These are phyloP conservation scores for Achlya flavicornis DNA, from an alignment of 2,888 invertebrate genomes.

Conservation along the genomic window DNA sequence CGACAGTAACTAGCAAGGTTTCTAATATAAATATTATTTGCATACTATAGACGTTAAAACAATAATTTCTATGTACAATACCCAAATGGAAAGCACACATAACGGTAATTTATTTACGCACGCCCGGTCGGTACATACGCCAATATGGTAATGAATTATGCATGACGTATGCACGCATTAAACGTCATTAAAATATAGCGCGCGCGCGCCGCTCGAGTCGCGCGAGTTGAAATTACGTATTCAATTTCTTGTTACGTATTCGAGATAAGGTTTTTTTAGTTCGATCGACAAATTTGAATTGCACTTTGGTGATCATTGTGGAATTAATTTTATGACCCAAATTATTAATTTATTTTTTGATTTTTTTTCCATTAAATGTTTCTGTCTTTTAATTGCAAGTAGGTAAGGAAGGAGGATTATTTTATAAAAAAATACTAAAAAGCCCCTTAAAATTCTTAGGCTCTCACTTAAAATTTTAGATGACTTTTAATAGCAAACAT, in stretches of 20 bases:
- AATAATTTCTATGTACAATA: conserved; percentile 17
- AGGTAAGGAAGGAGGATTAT: too few species aligned
- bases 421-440: too few species aligned
- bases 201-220: conserved; percentile 31
- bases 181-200: conserved; percentile 47
- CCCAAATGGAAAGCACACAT: conserved; percentile 5
- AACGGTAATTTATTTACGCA: conserved; percentile 14
- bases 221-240: conserved; percentile 42
- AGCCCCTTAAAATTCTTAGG: too few species aligned
- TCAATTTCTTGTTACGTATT: conserved; percentile 46
- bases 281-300: background rate
- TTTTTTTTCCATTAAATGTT: background rate
- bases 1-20: background rate
- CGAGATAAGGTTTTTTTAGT: conserved; percentile 27
- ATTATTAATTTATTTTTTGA: too few species aligned
- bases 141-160: conserved; percentile 51
- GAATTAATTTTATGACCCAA: background rate
- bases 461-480: too few species aligned
- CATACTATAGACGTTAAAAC: conserved; percentile 8
- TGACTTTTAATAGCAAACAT: background rate
- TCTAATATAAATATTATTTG: background rate
- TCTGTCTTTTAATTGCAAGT: background rate
- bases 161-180: conserved; percentile 48
- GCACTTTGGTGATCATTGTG: background rate
- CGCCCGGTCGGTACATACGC: conserved; percentile 24